Evolutionary conservation across 2,113 vertebrate species (phyloP), one percentile per base, ranked within the genome.

Genomic region (Scolopax mira): DNA sequence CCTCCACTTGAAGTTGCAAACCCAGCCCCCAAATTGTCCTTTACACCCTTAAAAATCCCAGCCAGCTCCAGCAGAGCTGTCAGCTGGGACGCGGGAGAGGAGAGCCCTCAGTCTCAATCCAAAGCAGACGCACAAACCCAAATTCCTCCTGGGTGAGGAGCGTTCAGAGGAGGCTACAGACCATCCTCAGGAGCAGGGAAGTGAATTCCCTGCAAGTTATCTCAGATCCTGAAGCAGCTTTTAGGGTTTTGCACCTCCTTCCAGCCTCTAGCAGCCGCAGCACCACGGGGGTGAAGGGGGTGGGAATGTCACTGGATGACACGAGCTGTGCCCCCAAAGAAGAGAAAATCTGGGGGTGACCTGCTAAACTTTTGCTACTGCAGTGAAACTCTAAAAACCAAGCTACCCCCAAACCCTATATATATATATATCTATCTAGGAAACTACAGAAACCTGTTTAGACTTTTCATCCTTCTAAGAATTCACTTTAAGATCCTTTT

Each of bases 111-210:
- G 44, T 11, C 31, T 72, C 72, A 18, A 0, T 4, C 42, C 17
- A 37, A 49, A 60, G 22, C 48, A 52, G 71, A 18, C 30, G 7
- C 2, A 44, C 2, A 2, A n/a, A 33, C 7, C 55, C 0, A 1
- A 85, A 28, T 25, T 13, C 48, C 0, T 7, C 37, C 42, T 27
- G 60, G 41, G 10, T 65, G 54, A 48, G 27, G 30, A 61, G 11
- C 11, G 24, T 24, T 35, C 41, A 7, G 37, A 58, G 19, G n/a
- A 61, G 39, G 72, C 48, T 35, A 55, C 75, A 60, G 7, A 55
- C 41, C 5, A 12, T 31, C 70, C 66, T 64, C 51, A 25, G 44
- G 27, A 70, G n/a, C 28, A 65, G 42, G 2, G 25, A 67, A 37
- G 28, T 24, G 61, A 91, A 66, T 75, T 51, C 39, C 30, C 66